These are phyloP conservation scores for Cacajao melanocephalus DNA, from an alignment of 2,797 vertebrate species.

Conservation along the genomic window DNA sequence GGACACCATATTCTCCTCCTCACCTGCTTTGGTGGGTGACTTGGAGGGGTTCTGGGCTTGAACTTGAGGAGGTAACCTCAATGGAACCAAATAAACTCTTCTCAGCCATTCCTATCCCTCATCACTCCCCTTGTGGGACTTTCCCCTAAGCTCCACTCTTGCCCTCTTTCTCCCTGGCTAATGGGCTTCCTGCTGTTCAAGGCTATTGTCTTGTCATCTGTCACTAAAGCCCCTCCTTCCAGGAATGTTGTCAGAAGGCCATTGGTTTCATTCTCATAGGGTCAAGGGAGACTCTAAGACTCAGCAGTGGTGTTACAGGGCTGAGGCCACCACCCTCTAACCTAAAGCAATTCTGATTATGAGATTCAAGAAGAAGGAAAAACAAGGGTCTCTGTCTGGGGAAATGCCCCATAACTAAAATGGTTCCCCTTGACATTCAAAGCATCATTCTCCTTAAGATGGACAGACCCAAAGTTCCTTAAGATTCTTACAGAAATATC, in stretches of 20 bases:
- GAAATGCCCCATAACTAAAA: background rate
- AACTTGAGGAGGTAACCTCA: background rate
- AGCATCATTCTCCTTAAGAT: background rate
- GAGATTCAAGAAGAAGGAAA: background rate
- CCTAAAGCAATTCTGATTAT: background rate
- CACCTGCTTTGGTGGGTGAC: background rate
- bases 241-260: background rate
- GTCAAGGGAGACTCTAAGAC: background rate
- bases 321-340: background rate
- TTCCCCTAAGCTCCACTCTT: constrained; percentile 34
- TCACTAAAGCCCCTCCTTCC: constrained; percentile 65
- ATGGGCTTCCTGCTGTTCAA: constrained; percentile 53
- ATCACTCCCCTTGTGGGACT: background rate
- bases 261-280: background rate
- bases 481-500: background rate
- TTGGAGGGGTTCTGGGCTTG: background rate
- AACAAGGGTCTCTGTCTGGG: background rate
- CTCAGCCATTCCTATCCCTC: constrained; percentile 27
- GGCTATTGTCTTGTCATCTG: constrained; percentile 67
- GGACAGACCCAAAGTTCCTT: background rate
- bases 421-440: background rate
- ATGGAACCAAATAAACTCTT: background rate
- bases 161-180: constrained; percentile 78
- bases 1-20: background rate
- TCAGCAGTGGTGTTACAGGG: background rate